Percentiles rank a stretch among this genome's conserved stretches.
phyloP scores from a whole-genome alignment of 2,113 vertebrate species.

The Archilochus colubris region DNA sequence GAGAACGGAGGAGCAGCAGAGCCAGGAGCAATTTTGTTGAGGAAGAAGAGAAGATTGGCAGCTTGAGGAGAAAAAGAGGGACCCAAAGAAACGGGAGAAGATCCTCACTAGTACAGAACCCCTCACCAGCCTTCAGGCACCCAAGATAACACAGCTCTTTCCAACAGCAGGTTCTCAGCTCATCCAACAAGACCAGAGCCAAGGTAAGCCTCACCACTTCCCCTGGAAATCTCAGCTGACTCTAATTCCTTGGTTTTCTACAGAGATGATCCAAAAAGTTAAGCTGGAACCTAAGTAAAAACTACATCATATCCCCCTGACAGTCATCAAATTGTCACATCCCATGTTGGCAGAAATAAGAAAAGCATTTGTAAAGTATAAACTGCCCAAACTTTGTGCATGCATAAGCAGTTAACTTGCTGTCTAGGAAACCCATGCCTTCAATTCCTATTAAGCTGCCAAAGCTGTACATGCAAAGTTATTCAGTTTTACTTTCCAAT shows the following conservation, averaged over 20 bases:
- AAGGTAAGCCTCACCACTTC: background rate
- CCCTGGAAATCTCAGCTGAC: background rate
- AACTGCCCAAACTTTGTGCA: background rate
- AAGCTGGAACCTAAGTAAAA: background rate
- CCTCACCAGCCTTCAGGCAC: background rate
- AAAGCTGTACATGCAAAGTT: background rate
- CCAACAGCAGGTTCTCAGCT: background rate
- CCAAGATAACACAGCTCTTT: background rate
- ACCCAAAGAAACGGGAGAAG: background rate
- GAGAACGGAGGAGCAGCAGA: background rate
- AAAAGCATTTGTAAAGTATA: background rate
- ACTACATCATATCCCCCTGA: background rate
- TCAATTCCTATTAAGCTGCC: background rate
- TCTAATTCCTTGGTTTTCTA: background rate
- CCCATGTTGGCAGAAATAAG: background rate
- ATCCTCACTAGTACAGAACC: background rate
- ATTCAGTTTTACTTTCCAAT: background rate
- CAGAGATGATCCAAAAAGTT: background rate
- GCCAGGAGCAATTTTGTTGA: background rate
- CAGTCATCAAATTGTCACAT: background rate
- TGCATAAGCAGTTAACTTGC: background rate
- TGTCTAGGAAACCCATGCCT: background rate
- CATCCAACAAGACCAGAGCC: background rate
- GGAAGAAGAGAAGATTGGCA: background rate
- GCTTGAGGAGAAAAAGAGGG: background rate